Percentiles rank a stretch among this genome's conserved stretches.
phyloP scores from a whole-genome alignment of 2,113 vertebrate genomes.

The Solea senegalensis region DNA sequence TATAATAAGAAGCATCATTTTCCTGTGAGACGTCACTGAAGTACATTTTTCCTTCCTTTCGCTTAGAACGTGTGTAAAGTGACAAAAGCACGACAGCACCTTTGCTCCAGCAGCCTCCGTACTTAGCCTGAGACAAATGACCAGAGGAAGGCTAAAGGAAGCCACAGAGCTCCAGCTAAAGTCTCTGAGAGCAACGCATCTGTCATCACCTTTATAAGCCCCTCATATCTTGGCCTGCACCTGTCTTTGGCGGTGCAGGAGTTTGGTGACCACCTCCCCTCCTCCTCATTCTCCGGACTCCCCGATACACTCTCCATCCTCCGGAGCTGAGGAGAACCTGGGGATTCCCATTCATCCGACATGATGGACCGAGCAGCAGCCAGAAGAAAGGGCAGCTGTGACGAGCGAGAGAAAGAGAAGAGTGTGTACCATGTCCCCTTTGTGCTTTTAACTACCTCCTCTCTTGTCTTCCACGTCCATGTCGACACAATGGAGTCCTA shows the following conservation, averaged over 20 bases:
- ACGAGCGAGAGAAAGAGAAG: constrained; percentile 58
- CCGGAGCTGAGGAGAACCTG: constrained; percentile 30
- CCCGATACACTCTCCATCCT: constrained; percentile 4
- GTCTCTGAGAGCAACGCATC: constrained; percentile 57
- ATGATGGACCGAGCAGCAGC: constrained; percentile 48
- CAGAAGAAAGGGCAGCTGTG: constrained; percentile 64
- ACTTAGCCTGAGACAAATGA: constrained; percentile 53
- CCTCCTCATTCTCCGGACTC: not conserved
- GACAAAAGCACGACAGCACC: constrained; percentile 46
- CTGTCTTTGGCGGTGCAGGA: constrained; percentile 64
- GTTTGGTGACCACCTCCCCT: constrained; percentile 14
- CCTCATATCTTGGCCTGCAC: constrained; percentile 73
- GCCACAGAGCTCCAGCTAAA: constrained; percentile 44
- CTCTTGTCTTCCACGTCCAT: constrained; percentile 72
- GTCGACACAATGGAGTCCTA: constrained; percentile 81
- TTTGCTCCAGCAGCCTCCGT: constrained; percentile 37
- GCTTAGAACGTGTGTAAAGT: constrained; percentile 47
- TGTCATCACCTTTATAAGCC: constrained; percentile 66
- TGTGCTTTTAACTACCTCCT: constrained; percentile 77
- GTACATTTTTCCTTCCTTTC: constrained; percentile 9
- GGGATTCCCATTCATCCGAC: constrained; percentile 57
- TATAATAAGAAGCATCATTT: no score
- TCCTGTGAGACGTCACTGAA: not conserved
- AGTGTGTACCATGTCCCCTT: constrained; percentile 64
- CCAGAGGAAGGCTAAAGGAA: constrained; percentile 41